These are phyloP conservation scores for Varecia variegata DNA, from an alignment of 2,797 vertebrate species.

Conservation along the genomic window DNA sequence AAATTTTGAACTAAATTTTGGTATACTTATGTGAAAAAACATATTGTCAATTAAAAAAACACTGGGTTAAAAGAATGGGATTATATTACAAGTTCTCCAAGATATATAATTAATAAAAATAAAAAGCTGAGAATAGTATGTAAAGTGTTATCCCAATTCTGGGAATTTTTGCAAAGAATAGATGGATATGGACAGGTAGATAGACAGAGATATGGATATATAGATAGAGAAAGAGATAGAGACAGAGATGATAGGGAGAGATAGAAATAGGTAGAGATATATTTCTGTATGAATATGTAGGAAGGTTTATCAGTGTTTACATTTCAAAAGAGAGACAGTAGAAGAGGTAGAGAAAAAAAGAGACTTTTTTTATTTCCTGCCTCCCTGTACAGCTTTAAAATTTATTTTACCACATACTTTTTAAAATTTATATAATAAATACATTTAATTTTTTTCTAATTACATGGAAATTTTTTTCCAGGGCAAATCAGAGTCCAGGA, in stretches of 20 bases:
- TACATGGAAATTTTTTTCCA: not conserved
- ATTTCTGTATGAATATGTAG: not conserved
- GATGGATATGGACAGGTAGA: not conserved
- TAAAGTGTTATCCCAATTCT: not conserved
- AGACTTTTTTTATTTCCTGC: not conserved
- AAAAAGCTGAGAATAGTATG: not conserved
- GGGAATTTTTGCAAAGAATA: not conserved
- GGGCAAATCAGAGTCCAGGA: not conserved
- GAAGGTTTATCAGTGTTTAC: not conserved
- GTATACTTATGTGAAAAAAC: not conserved
- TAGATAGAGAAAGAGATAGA: not conserved
- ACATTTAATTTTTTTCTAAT: not conserved
- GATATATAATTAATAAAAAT: conserved; percentile 10
- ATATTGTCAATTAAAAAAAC: not conserved
- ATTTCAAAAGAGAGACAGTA: not conserved
- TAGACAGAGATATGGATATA: not conserved
- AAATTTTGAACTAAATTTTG: not conserved
- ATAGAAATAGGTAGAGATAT: not conserved
- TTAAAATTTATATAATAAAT: conserved; percentile 30
- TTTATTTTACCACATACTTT: not conserved
- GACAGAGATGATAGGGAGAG: not conserved
- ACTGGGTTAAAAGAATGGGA: not conserved
- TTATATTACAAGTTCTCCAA: not conserved
- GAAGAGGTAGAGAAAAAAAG: not conserved
- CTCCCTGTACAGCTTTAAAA: conserved; percentile 12